These are phyloP conservation scores for Steinernema hermaphroditum DNA, from an alignment of 2,888 invertebrate genomes.

Conservation along the genomic window DNA sequence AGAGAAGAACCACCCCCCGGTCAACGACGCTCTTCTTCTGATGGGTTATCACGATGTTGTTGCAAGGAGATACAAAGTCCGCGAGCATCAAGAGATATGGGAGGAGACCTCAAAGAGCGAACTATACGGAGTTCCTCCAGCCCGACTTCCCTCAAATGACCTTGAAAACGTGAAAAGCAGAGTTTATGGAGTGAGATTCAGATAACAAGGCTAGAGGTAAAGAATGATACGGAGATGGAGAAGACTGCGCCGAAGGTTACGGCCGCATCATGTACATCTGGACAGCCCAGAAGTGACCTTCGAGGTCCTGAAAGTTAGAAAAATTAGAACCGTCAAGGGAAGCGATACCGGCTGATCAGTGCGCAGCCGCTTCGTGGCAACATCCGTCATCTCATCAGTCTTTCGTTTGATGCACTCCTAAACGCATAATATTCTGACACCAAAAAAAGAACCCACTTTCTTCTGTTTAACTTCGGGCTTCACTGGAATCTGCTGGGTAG, in stretches of 20 bases:
- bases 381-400: neutral
- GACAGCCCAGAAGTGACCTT: conserved; percentile 7
- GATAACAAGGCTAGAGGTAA: too few species aligned
- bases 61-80: too few species aligned
- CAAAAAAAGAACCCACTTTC: neutral
- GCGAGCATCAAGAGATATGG: too few species aligned
- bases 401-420: conserved; percentile 21
- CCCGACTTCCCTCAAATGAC: neutral
- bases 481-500: neutral
- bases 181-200: too few species aligned
- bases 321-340: neutral
- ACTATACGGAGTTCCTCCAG: too few species aligned
- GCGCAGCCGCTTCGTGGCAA: conserved; percentile 6
- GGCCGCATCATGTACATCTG: neutral
- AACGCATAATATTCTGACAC: neutral
- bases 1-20: too few species aligned
- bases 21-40: too few species aligned
- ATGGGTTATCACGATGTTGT: too few species aligned
- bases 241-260: neutral
- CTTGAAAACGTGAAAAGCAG: too few species aligned
- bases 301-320: neutral
- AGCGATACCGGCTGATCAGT: conserved; percentile 13
- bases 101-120: too few species aligned
- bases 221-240: too few species aligned
- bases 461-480: neutral